Conservation (phyloP, 2,113 vertebrate genomes). For the Cynoglossus semilaevis region DNA sequence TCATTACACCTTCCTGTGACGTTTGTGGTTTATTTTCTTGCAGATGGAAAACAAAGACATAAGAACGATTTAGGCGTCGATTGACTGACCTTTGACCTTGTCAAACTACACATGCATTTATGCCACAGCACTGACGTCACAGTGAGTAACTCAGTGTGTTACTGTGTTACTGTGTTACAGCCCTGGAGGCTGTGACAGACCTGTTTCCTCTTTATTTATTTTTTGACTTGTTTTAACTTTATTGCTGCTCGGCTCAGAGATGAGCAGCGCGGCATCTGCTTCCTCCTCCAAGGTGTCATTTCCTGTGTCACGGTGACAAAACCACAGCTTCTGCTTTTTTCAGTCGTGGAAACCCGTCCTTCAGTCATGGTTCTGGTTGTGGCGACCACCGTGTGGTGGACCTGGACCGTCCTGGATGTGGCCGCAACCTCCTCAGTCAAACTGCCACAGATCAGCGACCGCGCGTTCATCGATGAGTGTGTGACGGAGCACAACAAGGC, state of each 20-base stretch:
- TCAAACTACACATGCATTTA: too few species aligned
- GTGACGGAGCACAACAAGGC: conserved; percentile 55
- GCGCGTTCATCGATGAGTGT: conserved; percentile 47
- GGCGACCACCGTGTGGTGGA: conserved; percentile 18
- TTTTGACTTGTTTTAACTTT: too few species aligned
- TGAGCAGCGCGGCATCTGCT: conserved; percentile 6
- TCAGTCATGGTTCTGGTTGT: conserved; percentile 4
- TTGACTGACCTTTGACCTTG: too few species aligned
- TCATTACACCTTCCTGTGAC: too few species aligned
- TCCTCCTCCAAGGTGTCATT: conserved; percentile 6
- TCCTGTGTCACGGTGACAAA: conserved; percentile 22
- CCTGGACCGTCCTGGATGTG: not conserved
- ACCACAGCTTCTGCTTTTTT: not conserved
- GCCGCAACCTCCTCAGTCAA: not conserved
- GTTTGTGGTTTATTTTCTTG: too few species aligned
- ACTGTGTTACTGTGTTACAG: too few species aligned
- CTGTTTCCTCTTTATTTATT: too few species aligned
- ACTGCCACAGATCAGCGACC: conserved; percentile 50
- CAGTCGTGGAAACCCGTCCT: accelerated
- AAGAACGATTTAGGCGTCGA: too few species aligned
- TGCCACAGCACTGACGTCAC: too few species aligned
- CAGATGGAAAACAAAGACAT: too few species aligned
- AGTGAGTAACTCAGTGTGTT: too few species aligned
- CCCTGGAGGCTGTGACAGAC: too few species aligned
- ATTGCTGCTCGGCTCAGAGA: not conserved